Base-by-base conservation (phyloP, 2,888 invertebrate species). In the Teleiodes luculella region DNA sequence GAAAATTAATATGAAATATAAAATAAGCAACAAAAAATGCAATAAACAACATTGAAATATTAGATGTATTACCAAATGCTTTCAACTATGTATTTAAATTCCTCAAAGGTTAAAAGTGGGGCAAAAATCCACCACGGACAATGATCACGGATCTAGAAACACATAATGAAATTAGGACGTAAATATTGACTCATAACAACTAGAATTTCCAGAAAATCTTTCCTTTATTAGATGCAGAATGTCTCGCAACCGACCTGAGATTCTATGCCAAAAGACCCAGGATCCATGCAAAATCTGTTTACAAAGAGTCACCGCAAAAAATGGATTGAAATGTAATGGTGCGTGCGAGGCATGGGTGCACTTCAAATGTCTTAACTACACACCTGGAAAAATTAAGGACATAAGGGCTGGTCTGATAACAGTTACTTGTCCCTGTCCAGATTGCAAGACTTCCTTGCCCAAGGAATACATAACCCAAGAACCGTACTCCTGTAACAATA, bases 371-470 rank as follows among this genome's bases (percentile, higher is more conserved):
- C 58, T 86, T 0, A 76, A 83, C 59, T 86, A 81, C 59, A 85
- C 86, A 0, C 83, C 83, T 10, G 86, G 85, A 0, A 80, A 77
- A 65, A 76, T 88, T 18, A 74, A 66, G 20, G 86, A 86, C 39
- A 80, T 88, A 50, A 83, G 80, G 57, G 64, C 68, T 0, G 85
- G 83, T 1, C 59, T 76, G 1, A 83, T 87, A 30, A 74, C 70
- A 56, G 73, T 88, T 0, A 76, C 70, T 0, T 88, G 88, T n/a
- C 86, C 86, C 0, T 88, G 88, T 52, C 86, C 87, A 0, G 84
- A 85, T 36, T 88, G 88, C 57, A 74, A 70, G 39, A 72, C 79
- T 0, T 52, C 54, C 11, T 24, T 62, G 8, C 77, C 79, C 0
- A 80, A 76, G 50, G 84, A 85, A 53, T 70, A 63, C 28, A 65